A percentile compares a stretch with the other conserved stretches of the same genome.
phyloP scores from a whole-genome alignment of 2,797 vertebrate genomes.

The Acipenser ruthenus region DNA sequence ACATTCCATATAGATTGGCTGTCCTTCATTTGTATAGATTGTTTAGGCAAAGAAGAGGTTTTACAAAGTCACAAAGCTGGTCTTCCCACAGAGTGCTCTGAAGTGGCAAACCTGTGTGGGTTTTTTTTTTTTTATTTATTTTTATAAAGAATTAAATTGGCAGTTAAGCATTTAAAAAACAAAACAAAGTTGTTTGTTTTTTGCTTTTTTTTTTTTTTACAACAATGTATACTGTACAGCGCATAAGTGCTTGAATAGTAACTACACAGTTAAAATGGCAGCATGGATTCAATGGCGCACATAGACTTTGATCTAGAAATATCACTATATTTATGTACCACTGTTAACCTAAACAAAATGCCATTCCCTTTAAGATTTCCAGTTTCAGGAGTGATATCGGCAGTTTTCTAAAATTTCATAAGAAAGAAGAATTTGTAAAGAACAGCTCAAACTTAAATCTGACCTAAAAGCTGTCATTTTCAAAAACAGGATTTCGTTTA shows the following conservation, averaged over 20 bases:
- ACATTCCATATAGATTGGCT: background rate
- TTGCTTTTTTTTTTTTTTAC: background rate
- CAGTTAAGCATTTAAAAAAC: background rate
- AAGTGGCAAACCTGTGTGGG: background rate
- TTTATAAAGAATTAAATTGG: background rate
- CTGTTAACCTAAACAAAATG: background rate
- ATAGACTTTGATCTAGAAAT: constrained; percentile 10
- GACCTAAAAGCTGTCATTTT: constrained; percentile 1
- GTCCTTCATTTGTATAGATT: background rate
- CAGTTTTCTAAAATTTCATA: background rate
- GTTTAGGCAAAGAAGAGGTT: constrained; percentile 9
- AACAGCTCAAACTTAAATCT: background rate
- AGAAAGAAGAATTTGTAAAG: background rate
- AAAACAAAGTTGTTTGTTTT: constrained; percentile 3
- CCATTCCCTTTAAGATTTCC: background rate
- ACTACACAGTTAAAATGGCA: background rate
- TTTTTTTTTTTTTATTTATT: background rate
- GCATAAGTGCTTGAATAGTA: background rate
- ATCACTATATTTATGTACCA: background rate
- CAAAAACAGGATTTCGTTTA: constrained; percentile 17
- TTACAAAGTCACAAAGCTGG: background rate
- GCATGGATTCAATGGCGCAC: background rate
- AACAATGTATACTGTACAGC: background rate
- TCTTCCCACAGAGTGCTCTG: background rate
- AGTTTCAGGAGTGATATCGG: background rate